A percentile compares a stretch with the other conserved stretches of the same genome.
Conservation (phyloP, 1,140 invertebrate species). For the Goniozus legneri region DNA sequence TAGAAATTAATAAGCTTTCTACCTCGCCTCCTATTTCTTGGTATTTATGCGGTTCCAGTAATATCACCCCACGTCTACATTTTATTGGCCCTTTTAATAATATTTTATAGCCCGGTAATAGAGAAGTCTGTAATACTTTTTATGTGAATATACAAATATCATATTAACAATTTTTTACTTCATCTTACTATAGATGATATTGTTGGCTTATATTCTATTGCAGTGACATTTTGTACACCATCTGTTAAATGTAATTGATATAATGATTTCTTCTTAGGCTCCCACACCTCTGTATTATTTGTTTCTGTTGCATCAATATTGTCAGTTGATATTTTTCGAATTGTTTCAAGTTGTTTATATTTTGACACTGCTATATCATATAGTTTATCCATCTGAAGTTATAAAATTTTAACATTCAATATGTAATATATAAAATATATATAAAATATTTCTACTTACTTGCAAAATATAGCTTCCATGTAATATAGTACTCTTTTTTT, state of each 20-base stretch:
- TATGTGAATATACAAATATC: background rate
- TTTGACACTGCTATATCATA: conserved; percentile 61
- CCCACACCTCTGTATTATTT: conserved; percentile 46
- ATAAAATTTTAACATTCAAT: background rate
- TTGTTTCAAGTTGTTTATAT: conserved; percentile 62
- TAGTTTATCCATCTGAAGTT: conserved; percentile 52
- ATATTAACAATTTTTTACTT: no score
- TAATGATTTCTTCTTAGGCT: conserved; percentile 59
- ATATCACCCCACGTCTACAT: conserved; percentile 67
- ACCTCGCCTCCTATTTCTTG: conserved; percentile 74
- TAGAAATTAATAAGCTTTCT: conserved; percentile 58
- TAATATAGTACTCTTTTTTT: conserved; percentile 47
- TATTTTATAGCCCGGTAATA: conserved; percentile 48
- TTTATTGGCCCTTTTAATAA: conserved; percentile 64
- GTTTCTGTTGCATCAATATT: conserved; percentile 56
- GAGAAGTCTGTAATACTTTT: conserved; percentile 38
- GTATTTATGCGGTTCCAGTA: conserved; percentile 64
- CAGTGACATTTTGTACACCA: conserved; percentile 67
- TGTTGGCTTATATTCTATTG: conserved; percentile 71
- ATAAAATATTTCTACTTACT: conserved; percentile 35
- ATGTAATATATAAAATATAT: background rate
- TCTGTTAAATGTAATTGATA: conserved; percentile 73
- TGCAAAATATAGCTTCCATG: conserved; percentile 60
- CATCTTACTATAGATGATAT: conserved; percentile 59
- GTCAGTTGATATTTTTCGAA: conserved; percentile 57